Conservation (phyloP, 2,888 invertebrate genomes). For the Linyphia triangularis region DNA sequence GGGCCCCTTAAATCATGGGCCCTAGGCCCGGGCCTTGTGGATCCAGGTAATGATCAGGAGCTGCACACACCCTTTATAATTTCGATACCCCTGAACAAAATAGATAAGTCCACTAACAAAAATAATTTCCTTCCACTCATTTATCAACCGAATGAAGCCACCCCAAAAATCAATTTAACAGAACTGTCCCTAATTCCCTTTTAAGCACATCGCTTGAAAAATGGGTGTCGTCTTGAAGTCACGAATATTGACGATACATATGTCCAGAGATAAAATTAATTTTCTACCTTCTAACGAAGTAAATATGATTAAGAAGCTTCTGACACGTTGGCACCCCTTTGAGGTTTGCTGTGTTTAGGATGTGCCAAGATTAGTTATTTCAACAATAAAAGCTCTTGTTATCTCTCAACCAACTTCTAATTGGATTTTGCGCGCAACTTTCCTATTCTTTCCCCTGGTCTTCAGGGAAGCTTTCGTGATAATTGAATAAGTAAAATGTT, state of each 20-base stretch:
- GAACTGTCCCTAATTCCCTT: not conserved
- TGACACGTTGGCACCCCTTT: not conserved
- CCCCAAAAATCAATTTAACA: not conserved
- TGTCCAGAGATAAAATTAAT: constrained; percentile 14
- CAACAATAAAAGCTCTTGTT: not conserved
- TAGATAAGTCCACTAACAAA: not conserved
- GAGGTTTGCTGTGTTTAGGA: constrained; percentile 18
- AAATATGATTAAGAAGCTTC: constrained; percentile 1
- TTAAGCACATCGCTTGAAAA: not conserved
- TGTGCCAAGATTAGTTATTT: constrained; percentile 8
- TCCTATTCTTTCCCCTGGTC: not conserved
- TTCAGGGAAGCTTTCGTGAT: not conserved
- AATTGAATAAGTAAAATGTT: not conserved
- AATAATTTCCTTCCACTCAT: not conserved
- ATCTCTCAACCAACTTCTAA: constrained; percentile 5
- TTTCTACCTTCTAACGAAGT: not conserved
- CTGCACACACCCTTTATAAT: too few relatives aligned
- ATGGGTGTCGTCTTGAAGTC: not conserved
- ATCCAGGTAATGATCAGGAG: too few relatives aligned
- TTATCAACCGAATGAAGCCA: not conserved
- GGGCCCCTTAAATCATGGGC: too few relatives aligned
- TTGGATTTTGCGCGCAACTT: not conserved
- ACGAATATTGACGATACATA: not conserved
- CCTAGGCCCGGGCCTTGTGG: too few relatives aligned
- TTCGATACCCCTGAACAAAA: too few relatives aligned